Evolutionary conservation across 1,140 invertebrate species (phyloP), one percentile per base, ranked within the genome.

Genomic region (Philotrypesis tridentata): DNA sequence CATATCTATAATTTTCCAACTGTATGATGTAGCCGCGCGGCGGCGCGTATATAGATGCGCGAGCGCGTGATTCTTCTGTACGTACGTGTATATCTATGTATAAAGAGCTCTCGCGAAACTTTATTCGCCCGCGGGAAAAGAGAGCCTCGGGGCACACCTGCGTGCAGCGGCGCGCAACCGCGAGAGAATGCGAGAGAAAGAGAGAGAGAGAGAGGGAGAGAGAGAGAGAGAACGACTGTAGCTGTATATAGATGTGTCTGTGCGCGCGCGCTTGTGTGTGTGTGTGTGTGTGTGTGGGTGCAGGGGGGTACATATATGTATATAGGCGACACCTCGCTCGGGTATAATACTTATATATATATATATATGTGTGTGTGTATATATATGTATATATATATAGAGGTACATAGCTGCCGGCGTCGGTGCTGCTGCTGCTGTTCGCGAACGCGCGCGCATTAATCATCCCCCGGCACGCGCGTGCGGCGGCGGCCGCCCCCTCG

Each of bases 381-480:
- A 43, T 43, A 7, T 43, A 11, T 43, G 21, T 55, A 55, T 6
- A 55, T 17, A 55, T 2, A 43, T 9, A 2, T 43, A 14, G n/a
- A n/a, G n/a, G n/a, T n/a, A n/a, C n/a, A n/a, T 43, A 43, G 40
- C 40, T 43, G 40, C 40, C 60, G 14, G 55, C 55, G 55, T 14
- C 55, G 14, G 55, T 60, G 23, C 61, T 7, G 25, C 61, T 7
- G 25, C 61, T 23, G 61, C 61, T 65, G 27, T 65, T 65, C 25
- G 61, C 61, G 61, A 65, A 29, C 61, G 61, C 48, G 61, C 61
- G 61, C 61, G 61, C 61, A 65, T 65, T 65, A 40, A 40, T 37
- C 21, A 71, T 29, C 33, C 70, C 25, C 76, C 71, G 61, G 37
- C 48, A n/a, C 43, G 60, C 65, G 55, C 72, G 68, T 55, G 55